Evolutionary conservation across 2,113 vertebrate genomes (phyloP), one percentile per base, ranked within the genome.

Genomic region (Myotis yumanensis): DNA sequence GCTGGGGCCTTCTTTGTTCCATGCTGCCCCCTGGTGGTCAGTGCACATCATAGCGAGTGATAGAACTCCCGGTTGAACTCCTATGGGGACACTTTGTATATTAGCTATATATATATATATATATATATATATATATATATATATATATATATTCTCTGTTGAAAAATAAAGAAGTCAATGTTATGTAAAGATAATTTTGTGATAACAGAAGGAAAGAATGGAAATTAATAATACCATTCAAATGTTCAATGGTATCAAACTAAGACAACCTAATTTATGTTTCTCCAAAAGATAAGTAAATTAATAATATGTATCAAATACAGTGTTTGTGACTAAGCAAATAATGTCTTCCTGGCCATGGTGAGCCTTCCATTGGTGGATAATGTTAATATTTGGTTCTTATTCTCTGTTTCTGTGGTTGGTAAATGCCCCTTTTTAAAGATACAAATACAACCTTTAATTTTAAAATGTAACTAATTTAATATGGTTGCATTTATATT

Each of bases 341-440:
- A 43, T 43, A 43, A 43, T 43, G 43, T 43, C 43, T 23, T 51
- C 1, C 5, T 80, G 23, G 4, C 32, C 4, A 64, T 7, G 16
- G 1, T 2, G 30, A 48, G 7, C 4, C 2, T 3, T 46, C 59
- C 32, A n/a, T 54, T 11, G 14, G 37, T 43, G 11, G 1, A 62
- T 75, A 51, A 37, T 59, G 5, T 4, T 40, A 71, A 64, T 73
- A 83, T 51, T 75, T 89, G 3, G 12, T 62, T 37, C 8, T 54
- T 25, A 7, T 35, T 54, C 12, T 48, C 57, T 64, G 3, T 77
- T 82, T 77, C 15, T 25, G 10, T 20, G 5, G 7, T 3, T 48
- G 1, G 18, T 73, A 43, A 46, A 46, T 23, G 23, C 20, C 10
- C 14, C 8, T 54, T 91, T 15, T 37, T 12, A 73, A 85, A 62